Evolutionary conservation across 2,113 vertebrate species (phyloP).

Genomic region (Morone chrysops): DNA sequence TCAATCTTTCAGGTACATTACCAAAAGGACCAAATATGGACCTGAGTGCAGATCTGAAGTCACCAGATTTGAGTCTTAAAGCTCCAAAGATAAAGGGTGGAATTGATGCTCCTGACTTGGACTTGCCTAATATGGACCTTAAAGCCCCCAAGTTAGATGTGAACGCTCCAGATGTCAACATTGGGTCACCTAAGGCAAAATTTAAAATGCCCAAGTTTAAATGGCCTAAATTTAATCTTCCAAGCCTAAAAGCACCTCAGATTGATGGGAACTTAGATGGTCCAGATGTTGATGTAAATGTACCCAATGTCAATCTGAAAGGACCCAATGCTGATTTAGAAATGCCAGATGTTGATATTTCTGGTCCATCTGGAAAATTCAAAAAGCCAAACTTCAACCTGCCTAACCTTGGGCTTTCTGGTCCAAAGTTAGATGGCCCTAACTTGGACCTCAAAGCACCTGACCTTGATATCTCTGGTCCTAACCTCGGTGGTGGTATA

Average conservation of each 20-base stretch:
- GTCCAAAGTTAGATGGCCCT: conserved; percentile 36
- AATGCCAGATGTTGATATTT: conserved; percentile 34
- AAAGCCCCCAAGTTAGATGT: conserved; percentile 64
- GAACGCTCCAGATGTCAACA: conserved; percentile 60
- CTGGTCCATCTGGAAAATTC: conserved; percentile 57
- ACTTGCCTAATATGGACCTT: conserved; percentile 48
- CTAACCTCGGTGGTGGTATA: conserved; percentile 48
- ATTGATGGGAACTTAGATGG: conserved; percentile 58
- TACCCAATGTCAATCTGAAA: conserved; percentile 46
- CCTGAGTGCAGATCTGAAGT: conserved; percentile 34
- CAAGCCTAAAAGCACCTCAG: conserved; percentile 50
- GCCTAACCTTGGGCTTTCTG: conserved; percentile 51
- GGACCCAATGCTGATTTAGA: conserved; percentile 23
- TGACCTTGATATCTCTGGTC: conserved; percentile 40
- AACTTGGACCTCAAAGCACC: conserved; percentile 48
- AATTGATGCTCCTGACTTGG: conserved; percentile 54
- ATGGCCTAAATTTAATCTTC: conserved; percentile 61
- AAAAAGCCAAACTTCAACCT: conserved; percentile 66
- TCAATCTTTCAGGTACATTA: conserved; percentile 53
- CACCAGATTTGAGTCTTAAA: conserved; percentile 60
- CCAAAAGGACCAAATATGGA: conserved; percentile 65
- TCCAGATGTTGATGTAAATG: conserved; percentile 47
- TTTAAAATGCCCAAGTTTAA: conserved; percentile 60
- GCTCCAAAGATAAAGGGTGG: conserved; percentile 71
- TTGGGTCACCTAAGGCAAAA: conserved; percentile 63